A percentile compares a stretch with the other conserved stretches of the same genome.
These are phyloP conservation scores for Gnathonemus echidnorhynchus DNA, from an alignment of 2,113 vertebrate species.

Conservation along the genomic window DNA sequence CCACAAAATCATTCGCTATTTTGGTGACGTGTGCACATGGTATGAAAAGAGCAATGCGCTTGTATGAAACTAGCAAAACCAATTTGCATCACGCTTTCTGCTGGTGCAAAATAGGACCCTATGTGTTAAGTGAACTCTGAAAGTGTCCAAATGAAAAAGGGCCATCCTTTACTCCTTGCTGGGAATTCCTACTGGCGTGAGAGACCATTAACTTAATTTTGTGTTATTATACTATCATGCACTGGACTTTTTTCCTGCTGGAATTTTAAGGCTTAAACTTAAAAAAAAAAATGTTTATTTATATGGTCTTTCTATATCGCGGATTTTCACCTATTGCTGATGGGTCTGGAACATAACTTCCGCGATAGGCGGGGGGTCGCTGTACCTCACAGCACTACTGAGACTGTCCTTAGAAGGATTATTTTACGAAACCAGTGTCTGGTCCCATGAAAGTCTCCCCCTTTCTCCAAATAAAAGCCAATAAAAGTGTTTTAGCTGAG, in stretches of 20 bases:
- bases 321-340: too few species aligned
- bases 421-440: neutral
- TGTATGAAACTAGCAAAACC: neutral
- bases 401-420: neutral
- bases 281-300: too few species aligned
- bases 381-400: neutral
- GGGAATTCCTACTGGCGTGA: neutral
- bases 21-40: neutral
- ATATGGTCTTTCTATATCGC: too few species aligned
- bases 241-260: neutral
- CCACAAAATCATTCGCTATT: neutral
- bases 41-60: neutral
- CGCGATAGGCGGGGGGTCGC: too few species aligned
- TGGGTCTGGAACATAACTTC: too few species aligned
- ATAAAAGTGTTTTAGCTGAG: neutral
- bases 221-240: neutral
- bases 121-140: neutral
- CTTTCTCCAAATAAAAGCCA: neutral
- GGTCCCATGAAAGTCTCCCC: neutral
- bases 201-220: neutral
- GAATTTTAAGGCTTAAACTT: neutral
- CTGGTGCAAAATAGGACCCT: neutral
- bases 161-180: neutral
- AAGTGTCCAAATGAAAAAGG: neutral
- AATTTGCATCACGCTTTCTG: neutral